A percentile compares a stretch with the other conserved stretches of the same genome.
phyloP scores from a whole-genome alignment of 2,797 vertebrate species.

The Carcharodon carcharias region DNA sequence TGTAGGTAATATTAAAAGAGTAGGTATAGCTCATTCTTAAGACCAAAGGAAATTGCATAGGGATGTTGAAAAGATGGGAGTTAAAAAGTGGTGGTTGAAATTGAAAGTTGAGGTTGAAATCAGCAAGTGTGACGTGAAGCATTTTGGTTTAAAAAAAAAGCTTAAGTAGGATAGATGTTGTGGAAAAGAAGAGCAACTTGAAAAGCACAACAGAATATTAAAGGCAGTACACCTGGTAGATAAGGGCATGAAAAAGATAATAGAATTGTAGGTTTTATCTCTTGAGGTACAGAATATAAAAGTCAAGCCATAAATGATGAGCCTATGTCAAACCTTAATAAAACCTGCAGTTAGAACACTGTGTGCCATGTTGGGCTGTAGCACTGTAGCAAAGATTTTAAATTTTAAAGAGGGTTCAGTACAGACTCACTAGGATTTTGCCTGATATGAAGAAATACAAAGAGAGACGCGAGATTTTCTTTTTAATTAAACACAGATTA shows the following conservation, averaged over 20 bases:
- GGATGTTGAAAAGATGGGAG: neutral
- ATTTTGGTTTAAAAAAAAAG: neutral
- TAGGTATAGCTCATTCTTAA: neutral
- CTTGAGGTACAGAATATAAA: neutral
- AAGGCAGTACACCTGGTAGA: neutral
- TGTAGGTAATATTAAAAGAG: neutral
- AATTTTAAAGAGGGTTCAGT: neutral
- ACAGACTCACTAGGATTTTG: neutral
- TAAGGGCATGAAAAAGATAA: neutral
- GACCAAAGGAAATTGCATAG: neutral
- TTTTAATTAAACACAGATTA: neutral
- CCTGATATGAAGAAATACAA: neutral
- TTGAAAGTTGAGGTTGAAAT: neutral
- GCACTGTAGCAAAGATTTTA: neutral
- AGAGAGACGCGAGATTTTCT: neutral
- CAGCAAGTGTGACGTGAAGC: neutral
- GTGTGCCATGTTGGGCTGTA: neutral
- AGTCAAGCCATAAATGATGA: neutral
- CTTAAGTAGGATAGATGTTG: neutral
- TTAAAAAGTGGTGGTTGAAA: neutral
- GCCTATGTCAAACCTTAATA: neutral
- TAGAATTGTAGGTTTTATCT: neutral
- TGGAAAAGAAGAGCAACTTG: neutral
- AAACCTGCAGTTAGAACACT: neutral
- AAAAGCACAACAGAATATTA: neutral